Base-by-base conservation (phyloP, 1,140 invertebrate genomes). In the Drosophila kurseongensis region DNA sequence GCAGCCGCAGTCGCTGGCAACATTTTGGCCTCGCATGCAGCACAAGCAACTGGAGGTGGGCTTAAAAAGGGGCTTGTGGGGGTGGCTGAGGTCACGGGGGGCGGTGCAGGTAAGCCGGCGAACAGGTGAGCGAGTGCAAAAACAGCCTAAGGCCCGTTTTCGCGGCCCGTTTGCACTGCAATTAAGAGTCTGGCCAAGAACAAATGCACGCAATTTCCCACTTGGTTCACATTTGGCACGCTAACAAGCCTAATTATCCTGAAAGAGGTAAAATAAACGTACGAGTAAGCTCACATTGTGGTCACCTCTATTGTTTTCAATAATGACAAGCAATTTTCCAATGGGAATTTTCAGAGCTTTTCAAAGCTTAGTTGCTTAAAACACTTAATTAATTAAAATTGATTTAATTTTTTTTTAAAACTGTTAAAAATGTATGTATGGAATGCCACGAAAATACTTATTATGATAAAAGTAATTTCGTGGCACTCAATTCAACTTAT, bases 1-100 rank as follows among this genome's bases (percentile, higher is more conserved):
- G 44, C 44, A 57, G 47, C 45, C 80, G 65, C 82, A 86, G 78
- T 54, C 13, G 40, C 57, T 65, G 68, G 55, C 56, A 55, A 69
- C 80, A 66, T 83, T 79, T 79, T 75, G 80, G 62, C 69, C 52
- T 61, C 58, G 75, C 79, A 58, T 73, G 78, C 60, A 85, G 56
- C 14, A 55, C 83, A 88, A 78, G 88, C 75, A 88, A 82, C 65
- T 68, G 60, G 38, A 38, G 50, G 38, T 27, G 62, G 38, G 60
- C 60, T 68, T 44, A 54, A 66, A 42, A 29, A 18, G 41, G 10
- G 40, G 36, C 9, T 10, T 23, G 1, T n/a, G 52, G 54, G 55
- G 12, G 36, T 35, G 14, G 48, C 29, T 14, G 27, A 5, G 23
- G 45, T 23, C 2, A 12, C 1, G 57, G 36, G 59, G 63, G 38